Conservation (phyloP, 2,888 invertebrate genomes). For the Mesoligia furuncula region DNA sequence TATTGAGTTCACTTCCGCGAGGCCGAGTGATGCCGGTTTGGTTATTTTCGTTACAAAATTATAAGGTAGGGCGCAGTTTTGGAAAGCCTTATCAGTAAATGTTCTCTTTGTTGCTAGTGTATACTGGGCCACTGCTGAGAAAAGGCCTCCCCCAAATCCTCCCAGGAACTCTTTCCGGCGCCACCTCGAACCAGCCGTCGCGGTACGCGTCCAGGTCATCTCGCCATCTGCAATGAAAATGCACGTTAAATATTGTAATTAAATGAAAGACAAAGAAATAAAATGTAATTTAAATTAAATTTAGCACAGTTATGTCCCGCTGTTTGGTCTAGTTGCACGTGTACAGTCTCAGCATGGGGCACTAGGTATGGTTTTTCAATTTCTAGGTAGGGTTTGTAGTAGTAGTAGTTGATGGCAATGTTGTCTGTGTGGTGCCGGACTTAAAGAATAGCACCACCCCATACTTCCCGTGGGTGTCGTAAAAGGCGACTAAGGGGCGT, state of each 20-base stretch:
- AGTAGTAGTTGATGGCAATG: no score
- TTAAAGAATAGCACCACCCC: no score
- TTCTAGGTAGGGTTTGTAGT: background rate
- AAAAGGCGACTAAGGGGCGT: no score
- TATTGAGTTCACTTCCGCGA: constrained; percentile 29
- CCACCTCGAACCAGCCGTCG: background rate
- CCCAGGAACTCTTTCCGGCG: no score
- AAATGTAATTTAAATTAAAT: background rate
- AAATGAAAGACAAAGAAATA: background rate
- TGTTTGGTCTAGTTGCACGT: background rate
- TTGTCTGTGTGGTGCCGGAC: no score
- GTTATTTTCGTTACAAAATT: constrained; percentile 1
- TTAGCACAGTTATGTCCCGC: background rate
- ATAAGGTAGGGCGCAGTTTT: background rate
- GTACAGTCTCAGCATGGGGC: background rate
- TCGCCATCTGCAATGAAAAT: background rate
- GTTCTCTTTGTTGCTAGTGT: background rate
- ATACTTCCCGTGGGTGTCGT: no score
- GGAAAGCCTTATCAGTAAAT: background rate
- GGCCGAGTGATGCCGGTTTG: background rate
- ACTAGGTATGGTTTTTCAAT: background rate
- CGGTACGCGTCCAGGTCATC: background rate
- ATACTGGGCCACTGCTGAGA: background rate
- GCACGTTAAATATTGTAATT: background rate
- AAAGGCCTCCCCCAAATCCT: no score